These are phyloP conservation scores for Ciona savignyi DNA, from an alignment of 23 tunicate genomes.

Conservation along the genomic window DNA sequence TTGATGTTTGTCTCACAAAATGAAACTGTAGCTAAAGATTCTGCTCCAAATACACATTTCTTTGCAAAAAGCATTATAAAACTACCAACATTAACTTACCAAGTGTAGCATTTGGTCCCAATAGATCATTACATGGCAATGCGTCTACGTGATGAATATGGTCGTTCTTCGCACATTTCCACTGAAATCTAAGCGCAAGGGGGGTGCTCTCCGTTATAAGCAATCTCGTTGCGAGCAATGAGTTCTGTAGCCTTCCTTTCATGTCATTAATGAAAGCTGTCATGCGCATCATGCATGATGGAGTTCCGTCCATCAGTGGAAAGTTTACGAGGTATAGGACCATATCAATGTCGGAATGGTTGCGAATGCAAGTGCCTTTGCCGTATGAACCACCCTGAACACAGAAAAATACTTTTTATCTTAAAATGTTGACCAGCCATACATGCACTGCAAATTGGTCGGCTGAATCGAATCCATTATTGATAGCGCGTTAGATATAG, in stretches of 20 bases:
- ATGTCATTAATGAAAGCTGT: slow-evolving; percentile 7
- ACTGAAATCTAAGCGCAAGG: slow-evolving; percentile 40
- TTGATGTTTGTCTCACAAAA: no score
- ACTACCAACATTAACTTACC: slow-evolving; percentile 30
- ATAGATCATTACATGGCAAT: slow-evolving; percentile 40
- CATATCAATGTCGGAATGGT: slow-evolving; percentile 59
- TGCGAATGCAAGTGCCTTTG: slow-evolving; percentile 41
- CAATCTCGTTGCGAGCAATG: slow-evolving; percentile 29
- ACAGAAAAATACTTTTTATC: no score
- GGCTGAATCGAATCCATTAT: no score
- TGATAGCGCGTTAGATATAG: no score
- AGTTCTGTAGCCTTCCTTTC: slow-evolving; percentile 22
- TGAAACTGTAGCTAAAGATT: no score
- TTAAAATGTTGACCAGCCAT: no score
- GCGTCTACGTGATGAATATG: slow-evolving; percentile 56
- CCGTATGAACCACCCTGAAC: slow-evolving; percentile 73
- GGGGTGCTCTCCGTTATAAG: slow-evolving; percentile 26
- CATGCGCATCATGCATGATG: background rate
- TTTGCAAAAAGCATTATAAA: no score
- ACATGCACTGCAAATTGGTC: no score
- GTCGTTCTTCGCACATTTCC: slow-evolving; percentile 36
- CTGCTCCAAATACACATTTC: no score
- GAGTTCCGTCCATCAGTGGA: slow-evolving; percentile 16
- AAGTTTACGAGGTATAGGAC: slow-evolving; percentile 26
- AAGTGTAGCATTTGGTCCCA: slow-evolving; percentile 27